phyloP scores from a whole-genome alignment of 1,140 invertebrate genomes.

The Drosophila nasuta region DNA sequence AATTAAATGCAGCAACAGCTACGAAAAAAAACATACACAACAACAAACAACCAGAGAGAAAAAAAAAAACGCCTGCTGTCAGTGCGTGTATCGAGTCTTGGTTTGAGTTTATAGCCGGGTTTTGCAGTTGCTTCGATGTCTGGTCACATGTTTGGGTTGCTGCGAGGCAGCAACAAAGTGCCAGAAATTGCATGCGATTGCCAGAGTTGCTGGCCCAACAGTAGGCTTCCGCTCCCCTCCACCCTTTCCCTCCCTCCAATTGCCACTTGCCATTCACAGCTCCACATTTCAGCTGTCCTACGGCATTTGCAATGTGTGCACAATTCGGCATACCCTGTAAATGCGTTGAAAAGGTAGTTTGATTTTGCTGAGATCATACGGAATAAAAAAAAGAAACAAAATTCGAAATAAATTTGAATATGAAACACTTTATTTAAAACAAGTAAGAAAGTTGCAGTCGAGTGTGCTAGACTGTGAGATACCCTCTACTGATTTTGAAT shows the following conservation, averaged over 20 bases:
- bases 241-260: not conserved
- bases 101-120: conserved; percentile 27
- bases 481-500: too few relatives aligned
- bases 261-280: not conserved
- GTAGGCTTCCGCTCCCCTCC: conserved; percentile 25
- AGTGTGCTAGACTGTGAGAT: too few relatives aligned
- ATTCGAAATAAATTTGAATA: too few relatives aligned
- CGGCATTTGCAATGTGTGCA: conserved; percentile 66
- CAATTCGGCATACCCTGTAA: conserved; percentile 25
- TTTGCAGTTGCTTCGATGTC: conserved; percentile 13
- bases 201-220: conserved; percentile 28
- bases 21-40: conserved; percentile 24
- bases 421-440: too few relatives aligned
- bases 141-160: conserved; percentile 33
- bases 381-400: too few relatives aligned
- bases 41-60: conserved; percentile 9
- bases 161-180: conserved; percentile 22
- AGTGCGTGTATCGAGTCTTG: conserved; percentile 37
- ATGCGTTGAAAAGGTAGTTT: not conserved
- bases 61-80: not conserved
- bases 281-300: conserved; percentile 12
- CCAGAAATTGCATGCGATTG: conserved; percentile 55
- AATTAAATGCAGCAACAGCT: conserved; percentile 64
- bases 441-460: too few relatives aligned
- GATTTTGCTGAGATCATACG: too few relatives aligned